These are phyloP conservation scores for Poecilia picta DNA, from an alignment of 2,797 vertebrate genomes.

Conservation along the genomic window DNA sequence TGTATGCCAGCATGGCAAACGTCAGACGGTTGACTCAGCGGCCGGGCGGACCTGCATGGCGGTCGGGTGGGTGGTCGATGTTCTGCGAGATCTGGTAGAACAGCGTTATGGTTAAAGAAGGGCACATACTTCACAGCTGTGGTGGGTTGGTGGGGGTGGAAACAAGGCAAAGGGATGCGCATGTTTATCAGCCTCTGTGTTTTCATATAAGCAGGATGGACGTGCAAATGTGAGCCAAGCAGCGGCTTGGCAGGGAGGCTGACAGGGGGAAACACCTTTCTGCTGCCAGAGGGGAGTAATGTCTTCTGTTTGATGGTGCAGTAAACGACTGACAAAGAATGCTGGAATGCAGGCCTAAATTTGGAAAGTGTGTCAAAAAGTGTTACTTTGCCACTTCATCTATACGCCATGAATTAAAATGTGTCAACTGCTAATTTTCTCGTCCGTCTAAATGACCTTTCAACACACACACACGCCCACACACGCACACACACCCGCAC, in stretches of 20 bases:
- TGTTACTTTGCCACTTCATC: conserved; percentile 14
- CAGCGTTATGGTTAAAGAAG: conserved; percentile 12
- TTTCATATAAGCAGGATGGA: conserved; percentile 27
- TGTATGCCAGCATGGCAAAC: conserved; percentile 3
- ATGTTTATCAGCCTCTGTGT: conserved; percentile 23
- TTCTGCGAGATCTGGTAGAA: conserved; percentile 13
- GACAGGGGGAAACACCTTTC: conserved; percentile 32
- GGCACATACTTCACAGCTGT: conserved; percentile 11
- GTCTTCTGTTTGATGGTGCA: conserved; percentile 8
- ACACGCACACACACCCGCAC: neutral
- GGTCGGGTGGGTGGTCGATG: conserved; percentile 21
- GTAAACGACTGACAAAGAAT: conserved; percentile 26
- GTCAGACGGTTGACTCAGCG: conserved; percentile 4
- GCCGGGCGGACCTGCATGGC: neutral
- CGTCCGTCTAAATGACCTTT: conserved; percentile 19
- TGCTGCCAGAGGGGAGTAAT: conserved; percentile 22
- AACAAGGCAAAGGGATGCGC: conserved; percentile 1
- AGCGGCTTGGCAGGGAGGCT: conserved; percentile 33
- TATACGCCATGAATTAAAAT: conserved; percentile 25
- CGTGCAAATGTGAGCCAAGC: conserved; percentile 39
- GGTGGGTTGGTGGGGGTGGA: neutral
- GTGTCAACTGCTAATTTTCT: conserved; percentile 31
- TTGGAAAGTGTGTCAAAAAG: conserved; percentile 15
- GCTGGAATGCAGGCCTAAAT: neutral
- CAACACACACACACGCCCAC: neutral